phyloP scores from a whole-genome alignment of 2,888 invertebrate genomes.

The Azorinus chamasolen region DNA sequence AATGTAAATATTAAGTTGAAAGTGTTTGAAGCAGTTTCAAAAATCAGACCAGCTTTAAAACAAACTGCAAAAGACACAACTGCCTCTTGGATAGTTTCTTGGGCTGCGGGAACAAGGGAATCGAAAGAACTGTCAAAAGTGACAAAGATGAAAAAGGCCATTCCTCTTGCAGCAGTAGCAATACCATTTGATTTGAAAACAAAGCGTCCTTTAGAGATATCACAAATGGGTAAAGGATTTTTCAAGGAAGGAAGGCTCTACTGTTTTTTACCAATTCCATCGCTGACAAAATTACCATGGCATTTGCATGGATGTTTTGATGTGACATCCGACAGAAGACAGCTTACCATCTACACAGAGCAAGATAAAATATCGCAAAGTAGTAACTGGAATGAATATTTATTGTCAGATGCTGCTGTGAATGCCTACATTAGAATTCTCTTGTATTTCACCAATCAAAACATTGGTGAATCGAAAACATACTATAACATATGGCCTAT shows the following conservation, averaged over 20 bases:
- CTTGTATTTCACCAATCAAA: constrained; percentile 6
- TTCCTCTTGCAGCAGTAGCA: constrained; percentile 77
- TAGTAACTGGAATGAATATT: constrained; percentile 56
- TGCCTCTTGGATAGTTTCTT: constrained; percentile 36
- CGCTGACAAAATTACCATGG: constrained; percentile 73
- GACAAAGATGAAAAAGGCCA: constrained; percentile 23
- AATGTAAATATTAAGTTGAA: no score
- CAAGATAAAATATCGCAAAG: constrained; percentile 74
- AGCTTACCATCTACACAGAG: constrained; percentile 69
- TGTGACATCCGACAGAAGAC: constrained; percentile 78
- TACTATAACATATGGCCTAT: constrained; percentile 13
- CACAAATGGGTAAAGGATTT: constrained; percentile 46
- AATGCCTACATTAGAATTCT: constrained; percentile 54
- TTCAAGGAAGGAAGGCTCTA: constrained; percentile 72
- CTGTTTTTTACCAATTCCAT: constrained; percentile 82
- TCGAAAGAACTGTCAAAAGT: constrained; percentile 8
- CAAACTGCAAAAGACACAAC: neutral
- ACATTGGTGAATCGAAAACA: neutral
- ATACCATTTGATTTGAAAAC: constrained; percentile 47
- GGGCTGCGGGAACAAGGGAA: constrained; percentile 33
- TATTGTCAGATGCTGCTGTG: constrained; percentile 53
- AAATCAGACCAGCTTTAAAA: no score
- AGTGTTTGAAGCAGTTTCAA: no score
- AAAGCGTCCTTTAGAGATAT: neutral
- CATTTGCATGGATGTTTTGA: constrained; percentile 83